Percentiles rank a stretch among this genome's conserved stretches.
These are phyloP conservation scores for Lagopus leucura DNA, from an alignment of 2,113 vertebrate genomes.

Conservation along the genomic window DNA sequence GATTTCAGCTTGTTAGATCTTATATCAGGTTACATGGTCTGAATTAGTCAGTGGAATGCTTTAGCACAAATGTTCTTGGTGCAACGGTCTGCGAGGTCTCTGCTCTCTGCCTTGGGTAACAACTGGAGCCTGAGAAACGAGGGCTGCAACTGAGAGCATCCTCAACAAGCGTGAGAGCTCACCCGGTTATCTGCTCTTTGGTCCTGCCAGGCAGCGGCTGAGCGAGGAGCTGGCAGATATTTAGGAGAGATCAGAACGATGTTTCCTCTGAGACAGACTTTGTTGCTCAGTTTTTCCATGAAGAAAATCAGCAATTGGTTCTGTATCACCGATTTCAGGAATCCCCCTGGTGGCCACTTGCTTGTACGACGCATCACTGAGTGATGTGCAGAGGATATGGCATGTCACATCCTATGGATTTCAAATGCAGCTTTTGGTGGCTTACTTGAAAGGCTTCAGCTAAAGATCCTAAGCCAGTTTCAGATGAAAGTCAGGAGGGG, in stretches of 20 bases:
- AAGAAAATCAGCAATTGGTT: not conserved
- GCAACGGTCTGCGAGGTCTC: not conserved
- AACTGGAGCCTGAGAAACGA: not conserved
- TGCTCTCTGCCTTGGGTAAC: not conserved
- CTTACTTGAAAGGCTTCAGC: not conserved
- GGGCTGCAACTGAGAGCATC: not conserved
- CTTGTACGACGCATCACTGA: rapidly evolving
- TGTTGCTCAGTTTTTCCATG: not conserved
- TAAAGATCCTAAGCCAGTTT: not conserved
- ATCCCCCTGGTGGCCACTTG: not conserved
- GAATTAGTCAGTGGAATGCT: not conserved
- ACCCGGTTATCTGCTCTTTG: not conserved
- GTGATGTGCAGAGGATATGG: not conserved
- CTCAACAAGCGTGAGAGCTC: not conserved
- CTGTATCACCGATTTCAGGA: not conserved
- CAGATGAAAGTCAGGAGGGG: not conserved
- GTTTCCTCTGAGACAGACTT: not conserved
- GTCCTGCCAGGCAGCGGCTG: not conserved
- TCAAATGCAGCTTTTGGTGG: not conserved
- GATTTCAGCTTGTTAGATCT: not conserved
- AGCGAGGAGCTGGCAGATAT: not conserved
- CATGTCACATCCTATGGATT: not conserved
- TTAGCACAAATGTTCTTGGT: not conserved
- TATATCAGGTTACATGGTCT: not conserved
- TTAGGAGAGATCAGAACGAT: not conserved